These are phyloP conservation scores for Galbula dea DNA, from an alignment of 2,113 vertebrate genomes.

Conservation along the genomic window DNA sequence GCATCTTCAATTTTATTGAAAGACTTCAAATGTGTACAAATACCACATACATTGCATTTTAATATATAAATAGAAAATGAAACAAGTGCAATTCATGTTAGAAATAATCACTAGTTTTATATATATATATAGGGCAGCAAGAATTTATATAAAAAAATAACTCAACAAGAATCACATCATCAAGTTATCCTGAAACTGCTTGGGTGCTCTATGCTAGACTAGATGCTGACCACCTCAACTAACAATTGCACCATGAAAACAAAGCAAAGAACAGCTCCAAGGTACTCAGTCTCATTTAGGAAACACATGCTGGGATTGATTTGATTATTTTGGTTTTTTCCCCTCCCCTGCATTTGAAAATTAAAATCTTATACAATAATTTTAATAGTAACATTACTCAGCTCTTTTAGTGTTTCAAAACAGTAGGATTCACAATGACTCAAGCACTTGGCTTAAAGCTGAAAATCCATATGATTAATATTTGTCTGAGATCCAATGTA, in stretches of 20 bases:
- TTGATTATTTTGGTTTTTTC: neutral
- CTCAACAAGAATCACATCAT: neutral
- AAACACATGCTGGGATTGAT: neutral
- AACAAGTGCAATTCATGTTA: neutral
- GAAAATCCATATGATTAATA: constrained; percentile 50
- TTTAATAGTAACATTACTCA: constrained; percentile 18
- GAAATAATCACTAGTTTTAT: neutral
- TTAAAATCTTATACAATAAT: neutral
- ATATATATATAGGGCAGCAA: neutral
- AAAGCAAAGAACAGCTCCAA: neutral
- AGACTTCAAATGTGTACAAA: neutral
- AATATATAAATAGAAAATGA: neutral
- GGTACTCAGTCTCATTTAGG: neutral
- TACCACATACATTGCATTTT: neutral
- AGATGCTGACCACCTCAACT: neutral
- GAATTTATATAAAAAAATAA: neutral
- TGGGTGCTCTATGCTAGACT: neutral
- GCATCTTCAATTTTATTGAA: neutral
- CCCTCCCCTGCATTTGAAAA: neutral
- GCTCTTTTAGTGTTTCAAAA: constrained; percentile 38
- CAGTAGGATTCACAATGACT: constrained; percentile 5
- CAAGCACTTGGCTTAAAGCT: neutral
- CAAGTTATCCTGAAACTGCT: neutral
- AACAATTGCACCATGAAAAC: neutral
- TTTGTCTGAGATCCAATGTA: neutral